phyloP scores from a whole-genome alignment of 2,888 invertebrate genomes.

The Entomobrya proxima region DNA sequence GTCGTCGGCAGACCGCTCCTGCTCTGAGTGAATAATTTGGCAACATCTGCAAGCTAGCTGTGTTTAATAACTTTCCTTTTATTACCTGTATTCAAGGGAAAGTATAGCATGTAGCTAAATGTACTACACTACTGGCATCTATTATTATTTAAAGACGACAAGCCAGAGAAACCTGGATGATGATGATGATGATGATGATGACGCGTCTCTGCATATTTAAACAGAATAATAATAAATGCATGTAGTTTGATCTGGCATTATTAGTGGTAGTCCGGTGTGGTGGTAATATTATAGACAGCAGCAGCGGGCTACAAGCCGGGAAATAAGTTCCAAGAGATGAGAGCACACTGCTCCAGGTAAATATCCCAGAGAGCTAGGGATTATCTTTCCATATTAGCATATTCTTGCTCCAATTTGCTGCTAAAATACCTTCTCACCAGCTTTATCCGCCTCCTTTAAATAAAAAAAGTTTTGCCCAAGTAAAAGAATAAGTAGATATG shows the following conservation, averaged over 20 bases:
- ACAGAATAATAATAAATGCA: conserved; percentile 1
- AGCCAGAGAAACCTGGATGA: too few relatives aligned
- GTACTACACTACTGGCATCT: too few relatives aligned
- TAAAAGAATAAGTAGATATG: conserved; percentile 17
- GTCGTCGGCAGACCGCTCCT: too few relatives aligned
- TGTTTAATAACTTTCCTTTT: not conserved
- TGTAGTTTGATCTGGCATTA: not conserved
- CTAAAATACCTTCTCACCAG: conserved; percentile 9
- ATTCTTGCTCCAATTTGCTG: not conserved
- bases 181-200: not conserved
- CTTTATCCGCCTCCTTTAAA: conserved; percentile 3
- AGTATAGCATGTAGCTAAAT: too few relatives aligned
- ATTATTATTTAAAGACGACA: too few relatives aligned
- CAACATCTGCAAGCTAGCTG: not conserved
- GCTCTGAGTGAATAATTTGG: too few relatives aligned
- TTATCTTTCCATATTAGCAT: conserved; percentile 41
- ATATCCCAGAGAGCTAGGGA: conserved; percentile 39
- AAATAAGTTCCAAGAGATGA: conserved; percentile 12
- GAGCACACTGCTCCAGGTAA: conserved; percentile 10
- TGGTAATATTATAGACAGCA: not conserved
- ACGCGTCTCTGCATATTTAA: conserved; percentile 1
- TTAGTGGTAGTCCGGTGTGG: not conserved
- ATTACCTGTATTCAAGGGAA: too few relatives aligned
- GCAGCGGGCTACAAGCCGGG: not conserved
- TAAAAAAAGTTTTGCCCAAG: not conserved